phyloP scores from a whole-genome alignment of 2,797 vertebrate species.

The Todus mexicanus region DNA sequence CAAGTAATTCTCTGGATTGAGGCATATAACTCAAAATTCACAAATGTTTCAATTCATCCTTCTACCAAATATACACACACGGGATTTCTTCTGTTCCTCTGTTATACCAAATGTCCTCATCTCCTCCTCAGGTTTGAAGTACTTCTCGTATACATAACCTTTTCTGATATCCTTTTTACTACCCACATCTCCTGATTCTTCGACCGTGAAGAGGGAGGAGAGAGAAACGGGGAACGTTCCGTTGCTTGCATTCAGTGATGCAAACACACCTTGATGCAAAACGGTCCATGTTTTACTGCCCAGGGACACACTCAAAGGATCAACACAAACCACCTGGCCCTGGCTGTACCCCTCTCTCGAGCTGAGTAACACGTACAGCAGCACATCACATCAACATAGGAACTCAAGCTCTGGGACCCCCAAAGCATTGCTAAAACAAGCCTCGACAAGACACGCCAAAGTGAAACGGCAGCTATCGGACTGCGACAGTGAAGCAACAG shows the following conservation, averaged over 20 bases:
- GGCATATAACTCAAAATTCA: background rate
- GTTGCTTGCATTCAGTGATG: background rate
- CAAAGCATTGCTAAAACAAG: conserved; percentile 39
- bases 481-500: background rate
- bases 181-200: background rate
- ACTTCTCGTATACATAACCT: background rate
- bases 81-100: background rate
- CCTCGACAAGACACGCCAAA: conserved; percentile 2
- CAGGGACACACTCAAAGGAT: background rate
- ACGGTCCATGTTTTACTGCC: background rate
- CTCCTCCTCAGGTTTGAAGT: background rate
- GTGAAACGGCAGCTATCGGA: conserved; percentile 16
- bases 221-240: background rate
- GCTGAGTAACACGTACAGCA: conserved; percentile 29
- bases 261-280: background rate
- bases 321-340: conserved; percentile 13
- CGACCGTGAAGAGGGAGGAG: background rate
- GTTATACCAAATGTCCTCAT: background rate
- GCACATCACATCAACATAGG: conserved; percentile 16
- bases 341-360: background rate
- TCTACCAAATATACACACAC: background rate
- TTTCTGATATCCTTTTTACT: background rate
- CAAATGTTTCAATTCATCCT: background rate
- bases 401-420: conserved; percentile 38
- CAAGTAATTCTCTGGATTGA: background rate